A percentile compares a stretch with the other conserved stretches of the same genome.
Conservation (phyloP, 2,888 invertebrate species). For the Microctonus hyperodae region DNA sequence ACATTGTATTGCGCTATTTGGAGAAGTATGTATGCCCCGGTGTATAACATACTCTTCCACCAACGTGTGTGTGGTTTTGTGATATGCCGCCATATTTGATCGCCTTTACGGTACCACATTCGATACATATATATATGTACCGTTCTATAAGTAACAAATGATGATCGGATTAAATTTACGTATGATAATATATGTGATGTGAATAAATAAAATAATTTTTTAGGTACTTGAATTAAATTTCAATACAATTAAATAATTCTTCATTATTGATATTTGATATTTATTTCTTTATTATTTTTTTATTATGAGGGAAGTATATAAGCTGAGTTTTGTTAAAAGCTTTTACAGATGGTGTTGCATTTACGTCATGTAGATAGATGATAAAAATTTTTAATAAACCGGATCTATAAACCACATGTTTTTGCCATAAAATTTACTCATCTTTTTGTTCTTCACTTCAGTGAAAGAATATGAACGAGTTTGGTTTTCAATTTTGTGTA, state of each 20-base stretch:
- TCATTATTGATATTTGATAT: neutral
- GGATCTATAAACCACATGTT: conserved; percentile 9
- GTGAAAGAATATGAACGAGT: no score
- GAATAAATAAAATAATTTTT: neutral
- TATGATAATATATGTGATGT: neutral
- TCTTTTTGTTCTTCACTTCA: no score
- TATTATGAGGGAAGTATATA: neutral
- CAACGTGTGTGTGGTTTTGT: neutral
- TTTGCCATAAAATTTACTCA: neutral
- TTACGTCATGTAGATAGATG: neutral
- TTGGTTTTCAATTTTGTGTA: neutral
- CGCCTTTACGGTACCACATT: conserved; percentile 2
- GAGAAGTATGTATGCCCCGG: neutral
- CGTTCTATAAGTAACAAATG: neutral
- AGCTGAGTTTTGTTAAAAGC: no score
- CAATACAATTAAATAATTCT: neutral
- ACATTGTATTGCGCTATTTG: conserved; percentile 4
- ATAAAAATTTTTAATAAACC: conserved; percentile 1
- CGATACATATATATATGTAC: neutral
- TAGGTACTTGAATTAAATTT: neutral
- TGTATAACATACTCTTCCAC: no score
- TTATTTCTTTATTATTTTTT: neutral
- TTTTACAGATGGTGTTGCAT: conserved; percentile 1
- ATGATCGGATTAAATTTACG: neutral
- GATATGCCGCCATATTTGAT: neutral